Conservation (phyloP, 2,797 vertebrate genomes). For the Oceanodroma leucorhoa region DNA sequence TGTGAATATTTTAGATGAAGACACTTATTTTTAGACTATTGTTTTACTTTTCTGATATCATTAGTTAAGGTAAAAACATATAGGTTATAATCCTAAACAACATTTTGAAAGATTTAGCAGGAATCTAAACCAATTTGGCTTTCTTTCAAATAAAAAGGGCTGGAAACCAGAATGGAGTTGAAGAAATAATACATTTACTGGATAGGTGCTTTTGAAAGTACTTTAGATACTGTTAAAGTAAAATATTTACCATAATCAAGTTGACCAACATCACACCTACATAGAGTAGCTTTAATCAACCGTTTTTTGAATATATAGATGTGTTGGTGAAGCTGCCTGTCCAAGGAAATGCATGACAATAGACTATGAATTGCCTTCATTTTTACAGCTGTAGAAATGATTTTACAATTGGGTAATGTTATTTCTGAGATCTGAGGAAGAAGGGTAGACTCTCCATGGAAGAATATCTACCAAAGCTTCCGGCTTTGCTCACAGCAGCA, state of each 20-base stretch:
- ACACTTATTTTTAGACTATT: neutral
- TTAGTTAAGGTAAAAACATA: constrained; percentile 1
- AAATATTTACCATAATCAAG: neutral
- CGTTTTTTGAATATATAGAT: neutral
- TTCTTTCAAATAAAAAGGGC: neutral
- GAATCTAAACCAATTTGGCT: neutral
- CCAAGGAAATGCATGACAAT: neutral
- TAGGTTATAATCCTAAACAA: neutral
- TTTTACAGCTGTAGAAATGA: neutral
- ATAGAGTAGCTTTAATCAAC: neutral
- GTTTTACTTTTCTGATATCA: neutral
- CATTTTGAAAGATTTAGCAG: neutral
- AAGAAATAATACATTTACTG: neutral
- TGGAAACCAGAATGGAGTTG: neutral
- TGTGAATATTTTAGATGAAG: neutral
- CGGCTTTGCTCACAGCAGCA: neutral
- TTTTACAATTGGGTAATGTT: neutral
- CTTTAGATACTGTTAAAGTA: neutral
- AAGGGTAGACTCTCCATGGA: neutral
- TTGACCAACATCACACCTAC: neutral
- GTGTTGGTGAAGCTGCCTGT: neutral
- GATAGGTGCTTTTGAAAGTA: neutral
- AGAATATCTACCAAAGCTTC: neutral
- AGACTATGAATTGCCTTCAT: neutral
- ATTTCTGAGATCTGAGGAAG: neutral